Conservation (phyloP, 2,113 vertebrate species). For the Lycaon pictus region DNA sequence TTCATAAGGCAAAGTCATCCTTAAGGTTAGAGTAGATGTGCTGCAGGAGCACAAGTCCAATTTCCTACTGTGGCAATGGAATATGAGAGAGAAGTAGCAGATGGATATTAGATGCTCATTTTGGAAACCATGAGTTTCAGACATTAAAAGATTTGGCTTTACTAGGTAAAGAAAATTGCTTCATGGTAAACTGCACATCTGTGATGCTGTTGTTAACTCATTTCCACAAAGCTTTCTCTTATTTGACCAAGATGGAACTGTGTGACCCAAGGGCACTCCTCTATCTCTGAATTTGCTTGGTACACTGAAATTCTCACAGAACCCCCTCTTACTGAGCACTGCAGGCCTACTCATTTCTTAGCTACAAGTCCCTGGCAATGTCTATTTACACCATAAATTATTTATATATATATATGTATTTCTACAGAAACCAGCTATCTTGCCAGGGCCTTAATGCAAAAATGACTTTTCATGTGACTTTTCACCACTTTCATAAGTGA, state of each 20-base stretch:
- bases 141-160: slow-evolving; percentile 58
- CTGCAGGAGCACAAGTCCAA: background rate
- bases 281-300: background rate
- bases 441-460: slow-evolving; percentile 30
- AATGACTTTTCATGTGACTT: slow-evolving; percentile 33
- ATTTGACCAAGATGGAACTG: background rate
- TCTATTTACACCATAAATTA: background rate
- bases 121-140: slow-evolving; percentile 52
- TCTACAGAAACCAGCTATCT: background rate
- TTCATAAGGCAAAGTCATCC: slow-evolving; percentile 63
- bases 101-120: slow-evolving; percentile 1
- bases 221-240: slow-evolving; percentile 50
- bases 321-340: background rate
- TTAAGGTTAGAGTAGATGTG: slow-evolving; percentile 63
- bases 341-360: slow-evolving; percentile 4
- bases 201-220: background rate
- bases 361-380: background rate
- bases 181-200: background rate
- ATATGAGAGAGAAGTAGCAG: background rate
- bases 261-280: background rate
- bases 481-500: slow-evolving; percentile 32
- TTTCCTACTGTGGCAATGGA: background rate
- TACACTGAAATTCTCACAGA: background rate
- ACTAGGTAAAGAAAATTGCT: background rate
- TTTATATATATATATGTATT: background rate